Base-by-base conservation (phyloP, 2,113 vertebrate species). In the Cebus imitator region DNA sequence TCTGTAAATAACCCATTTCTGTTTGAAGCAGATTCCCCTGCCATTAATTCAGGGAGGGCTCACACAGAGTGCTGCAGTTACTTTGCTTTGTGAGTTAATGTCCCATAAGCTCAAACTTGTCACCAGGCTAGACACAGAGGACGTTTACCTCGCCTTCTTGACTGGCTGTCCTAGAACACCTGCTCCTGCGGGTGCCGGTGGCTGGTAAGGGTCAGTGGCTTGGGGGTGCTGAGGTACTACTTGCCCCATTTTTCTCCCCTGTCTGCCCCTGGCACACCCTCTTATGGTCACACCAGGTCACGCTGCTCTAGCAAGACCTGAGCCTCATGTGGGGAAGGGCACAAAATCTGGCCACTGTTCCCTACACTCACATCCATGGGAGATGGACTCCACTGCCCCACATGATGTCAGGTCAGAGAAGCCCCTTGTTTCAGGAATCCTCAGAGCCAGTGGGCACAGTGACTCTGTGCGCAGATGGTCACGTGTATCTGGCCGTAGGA, bases 401-500 rank as follows among this genome's bases (percentile, higher is more conserved):
- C 13, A 16, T 5, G 13, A 35, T 27, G 40, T 14, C 4, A 25
- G 10, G 20, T 58, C 3, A 30, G 32, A 37, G 27, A 5, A 64
- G 61, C 27, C 61, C 27, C 61, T 58, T 13, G 61, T 13, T 64
- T 64, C 50, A 81, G 9, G 50, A n/a, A 32, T 21, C 45, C 75
- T 55, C 48, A 0, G 6, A 86, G 82, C 4, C 2, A 9, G 21
- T 7, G 18, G 45, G 9, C n/a, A 6, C n/a, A 5, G 4, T 20
- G 37, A 45, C 45, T 8, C 30, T 37, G 13, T 12, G 12, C 17
- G 50, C 57, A 23, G 57, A 58, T 7, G n/a, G 20, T n/a, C n/a
- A 57, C 0, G 0, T 61, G 23, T 76, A 30, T 45, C 32, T 61
- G 35, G 87, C 57, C 43, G 0, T 4, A 4, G 16, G 16, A 9